A percentile compares a stretch with the other conserved stretches of the same genome.
Evolutionary conservation across 2,113 vertebrate genomes (phyloP).

Genomic region (Oxygymnocypris stewartii): DNA sequence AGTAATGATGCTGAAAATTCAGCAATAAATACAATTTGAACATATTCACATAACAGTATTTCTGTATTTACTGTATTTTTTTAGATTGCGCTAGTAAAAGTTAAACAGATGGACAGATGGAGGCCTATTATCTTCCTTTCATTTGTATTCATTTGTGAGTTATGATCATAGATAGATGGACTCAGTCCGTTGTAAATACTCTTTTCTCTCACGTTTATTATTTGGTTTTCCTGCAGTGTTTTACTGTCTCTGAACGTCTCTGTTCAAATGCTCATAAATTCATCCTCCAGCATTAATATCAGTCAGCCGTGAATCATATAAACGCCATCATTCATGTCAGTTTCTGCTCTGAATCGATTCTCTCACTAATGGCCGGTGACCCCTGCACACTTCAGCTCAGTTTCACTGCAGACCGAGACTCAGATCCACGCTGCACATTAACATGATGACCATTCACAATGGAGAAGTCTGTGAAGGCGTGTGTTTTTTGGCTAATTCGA

Average conservation of each 20-base stretch:
- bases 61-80: no score
- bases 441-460: no score
- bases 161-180: background rate
- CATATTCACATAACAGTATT: background rate
- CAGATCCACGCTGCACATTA: background rate
- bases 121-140: background rate
- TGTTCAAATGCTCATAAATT: background rate
- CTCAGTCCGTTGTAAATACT: background rate
- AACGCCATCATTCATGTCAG: background rate
- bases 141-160: background rate
- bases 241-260: background rate
- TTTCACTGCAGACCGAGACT: no score
- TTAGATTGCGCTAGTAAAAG: background rate
- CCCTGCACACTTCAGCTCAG: background rate
- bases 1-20: background rate
- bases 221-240: background rate
- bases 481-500: constrained; percentile 67
- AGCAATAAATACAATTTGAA: no score
- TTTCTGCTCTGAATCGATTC: background rate
- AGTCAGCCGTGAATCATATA: background rate
- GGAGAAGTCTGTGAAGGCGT: constrained; percentile 59
- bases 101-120: background rate
- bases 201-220: background rate
- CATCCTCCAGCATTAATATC: background rate
- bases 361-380: background rate